A percentile compares a stretch with the other conserved stretches of the same genome.
These are phyloP conservation scores for Emys orbicularis DNA, from an alignment of 2,797 vertebrate genomes.

Conservation along the genomic window DNA sequence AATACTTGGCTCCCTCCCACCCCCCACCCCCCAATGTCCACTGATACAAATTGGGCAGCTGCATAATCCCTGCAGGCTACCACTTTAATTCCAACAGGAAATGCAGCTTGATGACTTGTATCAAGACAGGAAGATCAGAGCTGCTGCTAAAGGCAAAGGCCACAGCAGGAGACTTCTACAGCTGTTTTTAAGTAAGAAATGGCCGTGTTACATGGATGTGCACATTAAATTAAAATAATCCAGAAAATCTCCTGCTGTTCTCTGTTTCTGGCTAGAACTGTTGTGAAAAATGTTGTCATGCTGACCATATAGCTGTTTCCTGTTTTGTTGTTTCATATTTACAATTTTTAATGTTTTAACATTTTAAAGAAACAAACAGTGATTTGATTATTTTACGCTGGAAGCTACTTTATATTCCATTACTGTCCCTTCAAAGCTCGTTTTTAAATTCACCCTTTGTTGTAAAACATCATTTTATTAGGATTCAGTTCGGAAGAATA, in stretches of 20 bases:
- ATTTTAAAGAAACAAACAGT: not conserved
- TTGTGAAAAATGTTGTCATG: not conserved
- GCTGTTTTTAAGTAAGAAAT: constrained; percentile 75
- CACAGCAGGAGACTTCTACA: constrained; percentile 74
- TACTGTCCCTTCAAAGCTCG: not conserved
- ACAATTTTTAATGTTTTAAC: not conserved
- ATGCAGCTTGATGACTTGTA: constrained; percentile 75
- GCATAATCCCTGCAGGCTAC: constrained; percentile 68
- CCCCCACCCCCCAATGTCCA: not conserved
- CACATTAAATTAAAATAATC: constrained; percentile 62
- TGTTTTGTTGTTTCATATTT: not conserved
- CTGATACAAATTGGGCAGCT: constrained; percentile 70
- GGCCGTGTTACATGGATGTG: constrained; percentile 69
- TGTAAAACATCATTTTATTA: not conserved
- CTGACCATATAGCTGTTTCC: not conserved
- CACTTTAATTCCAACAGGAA: constrained; percentile 76
- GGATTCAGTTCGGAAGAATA: not conserved
- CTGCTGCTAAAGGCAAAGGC: constrained; percentile 68
- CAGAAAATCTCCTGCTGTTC: constrained; percentile 46
- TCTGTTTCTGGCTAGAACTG: constrained; percentile 45
- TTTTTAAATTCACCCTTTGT: constrained; percentile 19
- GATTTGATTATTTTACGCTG: not conserved
- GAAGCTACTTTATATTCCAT: not conserved
- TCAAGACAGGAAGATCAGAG: constrained; percentile 79
- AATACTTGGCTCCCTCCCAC: not conserved